These are phyloP conservation scores for Lophotriccus pileatus DNA, from an alignment of 2,797 vertebrate genomes.

Conservation along the genomic window DNA sequence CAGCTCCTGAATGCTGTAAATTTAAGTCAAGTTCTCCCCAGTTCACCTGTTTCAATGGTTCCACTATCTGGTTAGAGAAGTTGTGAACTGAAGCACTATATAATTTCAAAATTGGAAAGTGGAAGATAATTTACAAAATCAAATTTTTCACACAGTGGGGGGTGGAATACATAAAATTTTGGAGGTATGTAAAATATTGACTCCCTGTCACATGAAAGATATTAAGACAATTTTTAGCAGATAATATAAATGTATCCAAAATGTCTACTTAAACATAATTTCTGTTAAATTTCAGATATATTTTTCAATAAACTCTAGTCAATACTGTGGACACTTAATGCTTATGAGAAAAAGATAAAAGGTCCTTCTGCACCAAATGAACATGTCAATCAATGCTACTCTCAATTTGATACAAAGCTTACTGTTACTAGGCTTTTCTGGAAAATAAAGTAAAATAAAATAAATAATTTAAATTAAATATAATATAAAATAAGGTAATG, in stretches of 20 bases:
- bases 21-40: not conserved
- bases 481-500: not conserved
- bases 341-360: not conserved
- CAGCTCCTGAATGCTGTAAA: not conserved
- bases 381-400: not conserved
- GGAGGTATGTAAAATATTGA: not conserved
- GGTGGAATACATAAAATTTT: not conserved
- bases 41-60: not conserved
- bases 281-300: not conserved
- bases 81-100: not conserved
- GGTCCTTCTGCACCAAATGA: not conserved
- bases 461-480: not conserved
- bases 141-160: not conserved
- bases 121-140: not conserved
- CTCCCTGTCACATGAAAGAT: not conserved
- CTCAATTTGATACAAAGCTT: not conserved
- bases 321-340: not conserved
- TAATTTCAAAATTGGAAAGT: not conserved
- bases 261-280: not conserved
- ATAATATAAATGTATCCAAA: not conserved
- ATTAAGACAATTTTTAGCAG: not conserved
- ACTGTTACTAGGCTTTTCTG: not conserved
- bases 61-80: not conserved
- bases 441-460: not conserved
- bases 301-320: not conserved